A percentile compares a stretch with the other conserved stretches of the same genome.
Evolutionary conservation across 2,113 vertebrate species (phyloP).

Genomic region (Pachyramphus minor): DNA sequence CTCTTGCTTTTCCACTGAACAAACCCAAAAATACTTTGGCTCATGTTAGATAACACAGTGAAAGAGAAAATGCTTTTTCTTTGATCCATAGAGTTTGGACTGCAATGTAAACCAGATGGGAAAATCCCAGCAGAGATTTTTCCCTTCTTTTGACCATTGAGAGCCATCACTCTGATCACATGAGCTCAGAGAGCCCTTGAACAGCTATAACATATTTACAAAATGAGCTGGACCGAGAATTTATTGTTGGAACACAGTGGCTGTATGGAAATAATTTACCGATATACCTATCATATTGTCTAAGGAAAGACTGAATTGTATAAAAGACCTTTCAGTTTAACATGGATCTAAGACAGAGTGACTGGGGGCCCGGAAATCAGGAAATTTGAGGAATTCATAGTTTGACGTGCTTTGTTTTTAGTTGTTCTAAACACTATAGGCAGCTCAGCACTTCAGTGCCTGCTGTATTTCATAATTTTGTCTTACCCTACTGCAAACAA

Average conservation of each 20-base stretch:
- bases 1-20: slow-evolving; percentile 32
- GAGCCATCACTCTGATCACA: slow-evolving; percentile 9
- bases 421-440: background rate
- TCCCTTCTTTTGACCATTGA: slow-evolving; percentile 21
- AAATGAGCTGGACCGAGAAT: slow-evolving; percentile 2
- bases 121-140: slow-evolving; percentile 37
- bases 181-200: slow-evolving; percentile 18
- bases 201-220: slow-evolving; percentile 19
- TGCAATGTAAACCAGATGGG: slow-evolving; percentile 58
- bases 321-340: background rate
- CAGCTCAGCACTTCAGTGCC: background rate
- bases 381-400: background rate
- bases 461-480: background rate
- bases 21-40: slow-evolving; percentile 51
- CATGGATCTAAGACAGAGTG: background rate
- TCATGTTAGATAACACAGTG: slow-evolving; percentile 5
- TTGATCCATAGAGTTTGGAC: slow-evolving; percentile 14
- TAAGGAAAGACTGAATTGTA: background rate
- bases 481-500: background rate
- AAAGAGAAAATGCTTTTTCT: slow-evolving; percentile 44
- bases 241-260: slow-evolving; percentile 6
- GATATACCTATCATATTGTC: background rate
- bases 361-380: background rate
- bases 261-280: background rate
- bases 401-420: background rate